Base-by-base conservation (phyloP, 1,140 invertebrate species). In the Drosophila repleta region DNA sequence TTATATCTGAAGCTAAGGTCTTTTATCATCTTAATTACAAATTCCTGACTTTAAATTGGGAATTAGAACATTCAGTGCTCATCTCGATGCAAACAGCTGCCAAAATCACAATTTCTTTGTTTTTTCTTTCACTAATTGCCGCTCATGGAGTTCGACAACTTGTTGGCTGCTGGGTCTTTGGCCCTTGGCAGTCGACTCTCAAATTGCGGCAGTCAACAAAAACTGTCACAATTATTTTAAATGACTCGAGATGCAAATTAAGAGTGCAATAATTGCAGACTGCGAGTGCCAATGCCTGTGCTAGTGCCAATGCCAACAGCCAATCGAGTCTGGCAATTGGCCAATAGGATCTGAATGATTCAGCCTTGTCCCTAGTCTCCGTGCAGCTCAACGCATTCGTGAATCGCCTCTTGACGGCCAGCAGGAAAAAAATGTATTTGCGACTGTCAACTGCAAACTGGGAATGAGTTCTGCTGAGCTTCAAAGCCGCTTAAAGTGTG, bases 401-500 rank as follows among this genome's bases (percentile, higher is more conserved):
- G 11, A 58, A 26, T 4, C 26, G 13, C 15, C n/a, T 45, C 43
- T 65, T 53, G 53, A 20, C 35, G 18, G n/a, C 15, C 32, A 41
- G 18, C 48, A 43, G 46, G n/a, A 64, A n/a, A 10, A 32, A 37
- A 64, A 60, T 37, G 37, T 17, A 53, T 15, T 17, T 21, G 4
- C n/a, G 20, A 61, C 48, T 48, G 15, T 15, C 15, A 29, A 49
- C 29, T 65, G 51, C 2, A 45, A 37, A 24, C 29, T 57, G 58
- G 17, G 56, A 41, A 48, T 37, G 48, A 24, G 13, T 11, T 37
- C 15, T 66, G 67, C n/a, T n/a, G 26, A 43, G 17, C 10, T 80
- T 74, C 63, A 87, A 85, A 85, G 77, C 82, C 69, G 82, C 77
- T 85, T 85, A 85, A 87, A 85, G 75, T 71, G 82, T 78, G 82